A percentile compares a stretch with the other conserved stretches of the same genome.
phyloP scores from a whole-genome alignment of 1,140 invertebrate genomes.

The Halotydeus destructor region DNA sequence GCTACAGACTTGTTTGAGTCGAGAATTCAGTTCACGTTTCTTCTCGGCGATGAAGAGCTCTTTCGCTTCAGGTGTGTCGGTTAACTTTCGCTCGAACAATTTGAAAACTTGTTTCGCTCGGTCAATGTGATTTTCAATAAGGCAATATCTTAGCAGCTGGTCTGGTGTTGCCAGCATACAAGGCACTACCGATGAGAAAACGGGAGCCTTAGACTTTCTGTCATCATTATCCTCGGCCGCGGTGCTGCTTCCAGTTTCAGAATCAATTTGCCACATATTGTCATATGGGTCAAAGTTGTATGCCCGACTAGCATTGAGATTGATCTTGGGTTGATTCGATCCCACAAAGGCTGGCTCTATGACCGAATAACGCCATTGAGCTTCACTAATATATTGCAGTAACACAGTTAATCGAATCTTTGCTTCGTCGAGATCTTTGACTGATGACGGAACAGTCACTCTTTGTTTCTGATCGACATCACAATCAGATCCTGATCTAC shows the following conservation, averaged over 20 bases:
- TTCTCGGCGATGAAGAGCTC: conserved; percentile 32
- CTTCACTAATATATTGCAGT: conserved; percentile 9
- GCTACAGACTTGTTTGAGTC: neutral
- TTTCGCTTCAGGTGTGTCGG: conserved; percentile 28
- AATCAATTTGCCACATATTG: neutral
- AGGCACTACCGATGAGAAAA: conserved; percentile 7
- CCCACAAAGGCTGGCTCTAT: conserved; percentile 9
- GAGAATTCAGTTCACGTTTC: neutral
- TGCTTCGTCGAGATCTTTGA: conserved; percentile 1
- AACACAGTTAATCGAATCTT: conserved; percentile 5
- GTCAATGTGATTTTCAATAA: conserved; percentile 11
- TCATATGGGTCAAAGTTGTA: neutral
- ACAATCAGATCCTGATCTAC: no score
- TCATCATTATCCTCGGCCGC: conserved; percentile 3
- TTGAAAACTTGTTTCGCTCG: conserved; percentile 9
- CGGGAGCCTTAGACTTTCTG: neutral
- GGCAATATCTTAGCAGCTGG: conserved; percentile 12
- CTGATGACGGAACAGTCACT: neutral
- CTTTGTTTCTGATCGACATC: neutral
- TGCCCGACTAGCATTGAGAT: neutral
- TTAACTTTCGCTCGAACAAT: conserved; percentile 21
- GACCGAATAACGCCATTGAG: conserved; percentile 10
- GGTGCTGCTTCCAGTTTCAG: neutral
- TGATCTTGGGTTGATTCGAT: neutral
- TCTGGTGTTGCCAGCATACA: conserved; percentile 13